Percentiles rank a stretch among this genome's conserved stretches.
These are phyloP conservation scores for Euzetes globulus DNA, from an alignment of 2,888 invertebrate genomes.

Conservation along the genomic window DNA sequence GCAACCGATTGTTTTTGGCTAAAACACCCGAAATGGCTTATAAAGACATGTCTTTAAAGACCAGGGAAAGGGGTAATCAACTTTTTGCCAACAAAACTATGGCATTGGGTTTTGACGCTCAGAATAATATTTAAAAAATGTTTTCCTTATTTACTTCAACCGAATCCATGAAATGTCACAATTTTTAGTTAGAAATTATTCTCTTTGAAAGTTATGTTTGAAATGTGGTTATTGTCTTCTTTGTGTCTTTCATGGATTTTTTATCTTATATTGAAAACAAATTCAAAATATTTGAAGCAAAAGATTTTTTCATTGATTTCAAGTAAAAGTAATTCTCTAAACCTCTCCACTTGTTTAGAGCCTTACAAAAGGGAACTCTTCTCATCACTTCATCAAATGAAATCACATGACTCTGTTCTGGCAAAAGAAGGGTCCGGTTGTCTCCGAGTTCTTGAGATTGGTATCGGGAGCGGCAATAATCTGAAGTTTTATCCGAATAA, in stretches of 20 bases:
- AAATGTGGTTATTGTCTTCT: background rate
- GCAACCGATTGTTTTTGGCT: too few relatives aligned
- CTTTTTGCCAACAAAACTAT: background rate
- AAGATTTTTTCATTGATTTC: constrained; percentile 12
- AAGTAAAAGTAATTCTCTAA: constrained; percentile 6
- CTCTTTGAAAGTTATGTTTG: background rate
- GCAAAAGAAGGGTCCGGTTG: background rate
- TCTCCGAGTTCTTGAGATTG: constrained; percentile 42
- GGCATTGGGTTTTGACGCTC: background rate
- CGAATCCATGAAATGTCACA: background rate
- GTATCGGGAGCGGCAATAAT: constrained; percentile 40
- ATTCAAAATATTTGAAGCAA: constrained; percentile 13
- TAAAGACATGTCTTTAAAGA: too few relatives aligned
- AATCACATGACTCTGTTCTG: background rate
- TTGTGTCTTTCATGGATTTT: background rate
- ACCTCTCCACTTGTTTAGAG: constrained; percentile 14
- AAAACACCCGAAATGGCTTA: too few relatives aligned
- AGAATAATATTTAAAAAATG: too few relatives aligned
- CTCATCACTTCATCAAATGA: background rate
- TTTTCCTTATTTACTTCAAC: too few relatives aligned
- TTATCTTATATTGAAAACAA: background rate
- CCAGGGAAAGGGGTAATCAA: too few relatives aligned
- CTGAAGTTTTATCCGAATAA: constrained; percentile 42
- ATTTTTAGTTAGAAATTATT: too few relatives aligned
- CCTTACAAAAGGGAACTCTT: constrained; percentile 8